Base-by-base conservation (phyloP, 2,797 vertebrate species). In the Sylvilagus floridanus region DNA sequence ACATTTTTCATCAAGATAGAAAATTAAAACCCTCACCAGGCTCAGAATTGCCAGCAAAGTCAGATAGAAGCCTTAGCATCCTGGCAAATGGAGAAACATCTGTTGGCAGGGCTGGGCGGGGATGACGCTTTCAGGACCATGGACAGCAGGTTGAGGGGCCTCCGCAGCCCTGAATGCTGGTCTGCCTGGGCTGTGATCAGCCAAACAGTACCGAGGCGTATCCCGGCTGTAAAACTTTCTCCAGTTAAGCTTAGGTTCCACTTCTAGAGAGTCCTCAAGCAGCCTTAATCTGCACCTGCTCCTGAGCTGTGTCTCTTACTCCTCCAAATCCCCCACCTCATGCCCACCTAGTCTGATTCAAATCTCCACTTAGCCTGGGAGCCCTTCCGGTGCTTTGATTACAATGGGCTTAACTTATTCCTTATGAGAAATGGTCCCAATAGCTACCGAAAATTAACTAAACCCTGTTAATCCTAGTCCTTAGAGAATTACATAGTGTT, bases 1-100 rank as follows among this genome's bases (percentile, higher is more conserved):
- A 96, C 96, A 97, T 97, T 97, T 96, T 95, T 97, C 96, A 97
- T 90, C 93, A 95, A 94, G 95, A 96, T 96, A 96, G 96, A 88
- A 97, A 96, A 97, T 96, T 96, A 95, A 96, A 96, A 91, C 85
- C 90, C 78, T 96, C 32, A 14, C 90, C 78, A 73, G 95, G 50
- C 79, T 78, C 47, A 17, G 92, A 86, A 92, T 95, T 88, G 86
- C 95, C 76, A 84, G 76, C n/a, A 69, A 88, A 94, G 94, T 66
- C 88, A 87, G 72, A 95, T 50, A 81, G 91, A 92, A 96, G 84
- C 63, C 50, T 35, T 35, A 63, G 47, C 4, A 24, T 83, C 57
- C 71, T 69, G 73, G 83, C 47, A 50, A 79, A 68, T 79, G 52
- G 93, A 90, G 78, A 84, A 84, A 79, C 62, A 54, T 28, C 24